A percentile compares a stretch with the other conserved stretches of the same genome.
Evolutionary conservation across 2,888 invertebrate species (phyloP).

Genomic region (Melanotus villosus): DNA sequence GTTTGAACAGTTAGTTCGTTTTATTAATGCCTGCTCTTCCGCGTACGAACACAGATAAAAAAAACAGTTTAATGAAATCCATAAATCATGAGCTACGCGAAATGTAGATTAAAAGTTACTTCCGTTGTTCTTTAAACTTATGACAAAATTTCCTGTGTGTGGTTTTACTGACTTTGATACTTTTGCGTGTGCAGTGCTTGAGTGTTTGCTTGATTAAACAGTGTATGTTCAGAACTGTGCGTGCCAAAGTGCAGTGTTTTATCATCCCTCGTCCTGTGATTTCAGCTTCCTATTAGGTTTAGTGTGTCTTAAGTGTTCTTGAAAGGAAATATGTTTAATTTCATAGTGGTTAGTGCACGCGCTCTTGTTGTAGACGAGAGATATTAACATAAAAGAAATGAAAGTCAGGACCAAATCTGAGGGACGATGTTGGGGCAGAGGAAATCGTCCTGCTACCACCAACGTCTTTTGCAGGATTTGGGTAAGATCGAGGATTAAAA

Average conservation of each 20-base stretch:
- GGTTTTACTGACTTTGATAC: constrained; percentile 26
- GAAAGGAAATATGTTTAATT: background rate
- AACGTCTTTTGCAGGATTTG: constrained; percentile 62
- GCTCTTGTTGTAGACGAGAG: too few species aligned
- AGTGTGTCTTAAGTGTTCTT: constrained; percentile 11
- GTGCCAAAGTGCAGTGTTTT: constrained; percentile 33
- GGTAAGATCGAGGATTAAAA: constrained; percentile 56
- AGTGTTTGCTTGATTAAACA: too few species aligned
- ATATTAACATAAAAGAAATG: too few species aligned
- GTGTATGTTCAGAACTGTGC: constrained; percentile 19
- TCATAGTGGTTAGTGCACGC: background rate
- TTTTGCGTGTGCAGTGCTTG: constrained; percentile 1
- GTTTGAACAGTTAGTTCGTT: constrained; percentile 8
- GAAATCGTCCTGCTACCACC: constrained; percentile 54
- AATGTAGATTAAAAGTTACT: constrained; percentile 42
- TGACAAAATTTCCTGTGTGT: constrained; percentile 48
- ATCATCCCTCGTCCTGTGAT: constrained; percentile 25
- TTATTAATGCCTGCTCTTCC: background rate
- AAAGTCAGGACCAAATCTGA: constrained; percentile 41
- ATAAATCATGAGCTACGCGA: constrained; percentile 13
- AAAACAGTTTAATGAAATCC: background rate
- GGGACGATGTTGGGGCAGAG: constrained; percentile 48
- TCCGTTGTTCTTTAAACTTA: constrained; percentile 42
- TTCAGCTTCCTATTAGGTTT: constrained; percentile 33
- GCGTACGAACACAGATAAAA: too few species aligned